A percentile compares a stretch with the other conserved stretches of the same genome.
Conservation (phyloP, 2,113 vertebrate species). For the Scytalopus superciliaris region DNA sequence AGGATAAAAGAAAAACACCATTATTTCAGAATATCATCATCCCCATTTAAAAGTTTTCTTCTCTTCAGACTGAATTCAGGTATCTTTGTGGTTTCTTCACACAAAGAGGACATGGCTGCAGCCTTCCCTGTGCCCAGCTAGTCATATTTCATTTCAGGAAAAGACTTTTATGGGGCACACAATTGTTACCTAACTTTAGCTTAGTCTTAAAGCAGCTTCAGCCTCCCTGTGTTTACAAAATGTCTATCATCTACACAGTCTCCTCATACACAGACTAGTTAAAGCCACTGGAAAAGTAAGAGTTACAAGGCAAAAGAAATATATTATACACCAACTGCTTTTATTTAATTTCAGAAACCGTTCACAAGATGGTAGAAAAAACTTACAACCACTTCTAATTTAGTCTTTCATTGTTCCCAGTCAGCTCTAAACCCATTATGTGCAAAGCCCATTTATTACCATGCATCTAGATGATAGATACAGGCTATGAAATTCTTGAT, state of each 20-base stretch:
- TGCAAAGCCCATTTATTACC: constrained; percentile 83
- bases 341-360: constrained; percentile 80
- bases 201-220: constrained; percentile 13
- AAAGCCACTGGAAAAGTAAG: constrained; percentile 61
- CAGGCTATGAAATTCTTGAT: constrained; percentile 84
- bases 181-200: neutral
- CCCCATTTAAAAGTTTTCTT: neutral
- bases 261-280: neutral
- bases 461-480: constrained; percentile 91
- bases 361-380: constrained; percentile 79
- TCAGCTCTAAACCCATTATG: constrained; percentile 77
- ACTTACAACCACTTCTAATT: constrained; percentile 76
- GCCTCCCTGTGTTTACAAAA: neutral
- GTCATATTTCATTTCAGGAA: neutral
- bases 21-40: neutral
- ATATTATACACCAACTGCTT: constrained; percentile 81
- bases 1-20: neutral
- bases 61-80: neutral
- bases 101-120: neutral
- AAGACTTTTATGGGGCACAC: neutral
- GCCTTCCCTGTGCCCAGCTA: neutral
- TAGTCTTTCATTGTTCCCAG: constrained; percentile 74
- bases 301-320: constrained; percentile 68
- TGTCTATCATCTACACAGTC: neutral
- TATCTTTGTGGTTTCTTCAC: neutral